Base-by-base conservation (phyloP, 1,140 invertebrate genomes). In the Calephelis nemesis region DNA sequence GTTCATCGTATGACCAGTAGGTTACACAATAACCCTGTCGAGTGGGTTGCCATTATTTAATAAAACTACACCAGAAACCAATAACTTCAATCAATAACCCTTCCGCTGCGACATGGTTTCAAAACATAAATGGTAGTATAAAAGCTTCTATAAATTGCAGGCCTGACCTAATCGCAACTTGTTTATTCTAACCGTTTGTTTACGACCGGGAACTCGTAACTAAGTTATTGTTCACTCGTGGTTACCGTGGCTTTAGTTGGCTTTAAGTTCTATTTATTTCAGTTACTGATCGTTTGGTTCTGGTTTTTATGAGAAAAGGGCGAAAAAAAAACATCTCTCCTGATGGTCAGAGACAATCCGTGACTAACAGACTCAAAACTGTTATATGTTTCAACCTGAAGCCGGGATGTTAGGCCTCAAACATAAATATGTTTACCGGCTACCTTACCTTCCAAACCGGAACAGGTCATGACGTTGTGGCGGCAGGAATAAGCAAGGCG, bases 161-260 rank as follows among this genome's bases (percentile, higher is more conserved):
- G 42, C 39, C 40, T 65, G 67, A 69, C 58, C 67, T 69, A 73
- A 66, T 65, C 65, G 65, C 19, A 58, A 15, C 65, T 73, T 73
- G 47, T 70, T 73, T 73, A 69, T 67, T 48, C 19, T 58, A 42
- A 30, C 47, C 63, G 54, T 67, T 70, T 68, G 68, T 73, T 73
- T 67, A 63, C 69, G 62, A 48, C 40, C 40, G 52, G 48, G 30
- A 65, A 68, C 50, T 52, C 62, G 47, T 73, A 70, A 65, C 65
- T 67, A 73, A 70, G 65, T 72, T 73, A 70, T 65, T 65, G 68
- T 70, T 70, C 63, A 39, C 30, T 58, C 39, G 70, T 19, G 60
- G 52, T 60, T 54, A 12, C 39, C 3, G 63, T 39, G 47, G 42
- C 42, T 47, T 13, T 63, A 19, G 62, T 47, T 15, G 62, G 47